Evolutionary conservation across 1,140 invertebrate genomes (phyloP).

Genomic region (Panonychus citri): DNA sequence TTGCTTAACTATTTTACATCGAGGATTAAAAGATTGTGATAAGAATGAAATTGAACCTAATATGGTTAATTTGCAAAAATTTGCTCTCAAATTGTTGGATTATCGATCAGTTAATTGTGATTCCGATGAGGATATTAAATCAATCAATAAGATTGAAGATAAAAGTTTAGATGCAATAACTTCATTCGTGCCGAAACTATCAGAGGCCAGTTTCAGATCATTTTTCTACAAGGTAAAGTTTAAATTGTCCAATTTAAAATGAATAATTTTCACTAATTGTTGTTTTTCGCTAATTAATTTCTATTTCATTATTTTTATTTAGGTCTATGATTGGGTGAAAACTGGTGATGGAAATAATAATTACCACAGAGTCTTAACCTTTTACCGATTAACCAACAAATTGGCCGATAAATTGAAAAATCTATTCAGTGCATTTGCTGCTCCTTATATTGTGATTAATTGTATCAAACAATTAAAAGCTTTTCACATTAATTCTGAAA

Average conservation of each 20-base stretch:
- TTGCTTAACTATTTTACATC: not conserved
- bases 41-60: not conserved
- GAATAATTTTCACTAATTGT: not conserved
- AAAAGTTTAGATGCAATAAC: constrained; percentile 46
- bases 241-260: not conserved
- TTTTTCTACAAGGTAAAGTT: constrained; percentile 43
- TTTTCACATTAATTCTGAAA: not conserved
- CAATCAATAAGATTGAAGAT: constrained; percentile 37
- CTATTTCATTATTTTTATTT: not conserved
- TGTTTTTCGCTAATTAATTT: not conserved
- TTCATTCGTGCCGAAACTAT: constrained; percentile 55
- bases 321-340: constrained; percentile 50
- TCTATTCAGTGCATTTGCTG: constrained; percentile 66
- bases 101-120: not conserved
- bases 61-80: not conserved
- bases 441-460: constrained; percentile 32
- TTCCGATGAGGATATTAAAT: not conserved
- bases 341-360: constrained; percentile 30
- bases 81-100: constrained; percentile 5
- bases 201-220: constrained; percentile 60
- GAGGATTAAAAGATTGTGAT: not conserved
- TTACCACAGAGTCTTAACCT: constrained; percentile 48
- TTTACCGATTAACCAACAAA: constrained; percentile 47
- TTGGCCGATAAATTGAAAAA: constrained; percentile 60
- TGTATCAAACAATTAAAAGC: constrained; percentile 1